phyloP scores from a whole-genome alignment of 2,113 vertebrate genomes.

The Varanus salvator region DNA sequence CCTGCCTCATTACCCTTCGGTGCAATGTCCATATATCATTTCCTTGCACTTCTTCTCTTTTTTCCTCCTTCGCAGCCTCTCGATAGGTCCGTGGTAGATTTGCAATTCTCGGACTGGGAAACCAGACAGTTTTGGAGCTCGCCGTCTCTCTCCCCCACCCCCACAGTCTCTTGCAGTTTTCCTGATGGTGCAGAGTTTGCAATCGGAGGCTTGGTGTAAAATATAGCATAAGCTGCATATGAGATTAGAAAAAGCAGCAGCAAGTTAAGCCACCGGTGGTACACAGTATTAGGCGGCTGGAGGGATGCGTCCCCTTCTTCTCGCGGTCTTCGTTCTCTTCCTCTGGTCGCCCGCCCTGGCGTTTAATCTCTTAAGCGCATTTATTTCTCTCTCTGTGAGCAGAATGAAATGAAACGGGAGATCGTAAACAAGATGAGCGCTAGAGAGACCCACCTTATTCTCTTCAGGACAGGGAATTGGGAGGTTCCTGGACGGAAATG shows the following conservation, averaged over 20 bases:
- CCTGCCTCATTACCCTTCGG: neutral
- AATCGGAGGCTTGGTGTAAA: neutral
- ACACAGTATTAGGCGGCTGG: neutral
- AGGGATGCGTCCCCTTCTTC: accelerated
- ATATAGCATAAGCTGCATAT: neutral
- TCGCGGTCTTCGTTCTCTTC: neutral
- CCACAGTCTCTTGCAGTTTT: neutral
- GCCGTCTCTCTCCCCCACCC: neutral
- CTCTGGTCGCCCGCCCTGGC: neutral
- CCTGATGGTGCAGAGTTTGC: neutral
- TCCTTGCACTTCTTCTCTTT: neutral
- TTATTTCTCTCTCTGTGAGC: neutral
- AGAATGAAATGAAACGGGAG: slow-evolving; percentile 14
- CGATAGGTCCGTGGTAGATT: neutral
- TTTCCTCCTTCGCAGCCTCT: neutral
- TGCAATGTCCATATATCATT: too few species aligned
- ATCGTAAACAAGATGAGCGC: neutral
- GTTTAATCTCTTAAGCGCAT: slow-evolving; percentile 59
- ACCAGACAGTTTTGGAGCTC: neutral
- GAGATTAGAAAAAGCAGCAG: neutral
- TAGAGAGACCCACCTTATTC: neutral
- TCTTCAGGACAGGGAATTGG: neutral
- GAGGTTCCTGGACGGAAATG: neutral
- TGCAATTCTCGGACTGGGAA: neutral
- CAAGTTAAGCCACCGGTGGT: neutral